Base-by-base conservation (phyloP, 2,797 vertebrate genomes). In the Rhinatrema bivittatum region DNA sequence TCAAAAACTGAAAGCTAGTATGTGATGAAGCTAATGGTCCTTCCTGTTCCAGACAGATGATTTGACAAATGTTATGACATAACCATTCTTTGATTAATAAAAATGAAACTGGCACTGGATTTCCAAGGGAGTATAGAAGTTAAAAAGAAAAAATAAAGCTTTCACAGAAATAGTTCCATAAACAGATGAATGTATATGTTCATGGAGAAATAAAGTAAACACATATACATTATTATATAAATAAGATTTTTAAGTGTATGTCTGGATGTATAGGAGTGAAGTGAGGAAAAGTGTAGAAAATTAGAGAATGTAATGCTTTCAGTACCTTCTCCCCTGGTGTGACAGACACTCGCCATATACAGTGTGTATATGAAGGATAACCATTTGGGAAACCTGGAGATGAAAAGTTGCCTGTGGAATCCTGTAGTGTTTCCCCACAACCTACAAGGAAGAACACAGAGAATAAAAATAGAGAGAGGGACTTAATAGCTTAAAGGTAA, bases 351-450 rank as follows among this genome's bases (percentile, higher is more conserved):
- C 94, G 91, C 96, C 96, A 99, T 66, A 98, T 90, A 65, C 96
- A 98, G 70, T 99, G 95, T 17, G 96, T 97, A 56, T 98, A 99
- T 3, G 96, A 99, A 20, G 95, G 95, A 58, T 98, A 99, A 58
- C 96, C 96, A 18, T 99, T 99, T 43, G 96, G 95, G 76, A 97
- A 99, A 64, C 94, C 96, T 7, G 94, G 94, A 46, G 94, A 98
- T 3, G 94, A 94, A 48, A 99, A 94, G 68, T 91, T 91, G 32
- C 88, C 84, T 3, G 57, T 87, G 58, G 92, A 95, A 29, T 95
- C 92, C 58, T 94, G 92, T 4, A 94, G 71, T 0, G 92, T 95
- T 72, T 92, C 91, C 61, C 92, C 92, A 51, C 92, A 95, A 9
- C 87, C 91, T 95, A 76, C 56, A 82, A 73, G 19, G 62, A 43